Conservation (phyloP, 2,113 vertebrate genomes). For the Cyanoramphus novaezelandiae region DNA sequence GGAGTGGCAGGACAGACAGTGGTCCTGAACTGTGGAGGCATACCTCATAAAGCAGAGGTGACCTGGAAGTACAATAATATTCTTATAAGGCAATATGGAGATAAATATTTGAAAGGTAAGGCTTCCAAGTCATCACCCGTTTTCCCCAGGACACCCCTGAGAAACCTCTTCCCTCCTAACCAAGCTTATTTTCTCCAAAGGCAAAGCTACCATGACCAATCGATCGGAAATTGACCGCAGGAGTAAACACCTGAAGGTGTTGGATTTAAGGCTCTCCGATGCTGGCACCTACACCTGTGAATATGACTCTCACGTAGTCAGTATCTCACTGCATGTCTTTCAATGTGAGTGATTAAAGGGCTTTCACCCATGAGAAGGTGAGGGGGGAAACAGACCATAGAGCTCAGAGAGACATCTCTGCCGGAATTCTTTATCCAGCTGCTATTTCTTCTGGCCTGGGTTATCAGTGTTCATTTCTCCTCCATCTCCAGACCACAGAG, state of each 20-base stretch:
- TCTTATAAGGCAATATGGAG: rapidly evolving
- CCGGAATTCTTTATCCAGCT: not conserved
- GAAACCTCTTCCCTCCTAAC: not conserved
- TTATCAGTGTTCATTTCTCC: not conserved
- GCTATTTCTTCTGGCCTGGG: not conserved
- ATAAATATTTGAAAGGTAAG: not conserved
- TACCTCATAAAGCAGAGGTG: rapidly evolving
- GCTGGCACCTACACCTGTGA: conserved; percentile 61
- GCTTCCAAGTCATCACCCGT: not conserved
- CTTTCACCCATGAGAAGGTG: not conserved
- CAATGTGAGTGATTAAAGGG: conserved; percentile 47
- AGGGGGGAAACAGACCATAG: not conserved
- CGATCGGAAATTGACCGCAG: not conserved
- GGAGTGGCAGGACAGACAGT: not conserved
- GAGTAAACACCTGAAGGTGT: conserved; percentile 40
- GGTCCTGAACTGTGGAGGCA: not conserved
- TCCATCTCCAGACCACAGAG: not conserved
- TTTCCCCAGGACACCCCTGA: not conserved
- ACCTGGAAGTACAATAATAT: not conserved
- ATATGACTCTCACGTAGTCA: not conserved
- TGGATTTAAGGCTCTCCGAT: not conserved
- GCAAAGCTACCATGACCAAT: rapidly evolving
- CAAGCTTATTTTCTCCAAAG: conserved; percentile 28
- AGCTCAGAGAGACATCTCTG: not conserved
- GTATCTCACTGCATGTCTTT: conserved; percentile 48